Conservation (phyloP, 2,113 vertebrate genomes). For the Saguinus midas region DNA sequence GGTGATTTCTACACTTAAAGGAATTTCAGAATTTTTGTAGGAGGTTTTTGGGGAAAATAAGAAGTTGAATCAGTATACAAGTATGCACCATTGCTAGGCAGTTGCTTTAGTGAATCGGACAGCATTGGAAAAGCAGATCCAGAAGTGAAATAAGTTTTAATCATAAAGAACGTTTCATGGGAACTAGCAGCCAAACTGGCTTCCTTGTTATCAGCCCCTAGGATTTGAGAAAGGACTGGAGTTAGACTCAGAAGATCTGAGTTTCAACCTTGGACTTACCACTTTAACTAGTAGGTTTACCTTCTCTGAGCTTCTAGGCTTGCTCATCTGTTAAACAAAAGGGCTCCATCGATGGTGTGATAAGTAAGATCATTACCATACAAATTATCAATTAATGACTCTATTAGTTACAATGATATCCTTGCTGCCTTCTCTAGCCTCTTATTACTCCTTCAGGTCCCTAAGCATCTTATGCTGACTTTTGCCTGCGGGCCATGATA, state of each 20-base stretch:
- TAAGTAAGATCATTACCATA: neutral
- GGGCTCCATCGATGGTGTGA: neutral
- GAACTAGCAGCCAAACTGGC: neutral
- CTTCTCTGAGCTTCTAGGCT: neutral
- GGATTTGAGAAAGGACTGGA: neutral
- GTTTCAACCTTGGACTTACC: neutral
- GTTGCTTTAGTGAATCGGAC: neutral
- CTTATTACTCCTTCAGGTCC: neutral
- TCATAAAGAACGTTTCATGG: neutral
- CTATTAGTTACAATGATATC: neutral
- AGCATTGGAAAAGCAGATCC: neutral
- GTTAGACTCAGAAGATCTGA: neutral
- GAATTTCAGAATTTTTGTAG: neutral
- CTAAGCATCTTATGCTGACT: neutral
- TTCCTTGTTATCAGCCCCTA: neutral
- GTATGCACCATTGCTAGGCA: neutral
- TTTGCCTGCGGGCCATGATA: neutral
- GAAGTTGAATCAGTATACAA: neutral
- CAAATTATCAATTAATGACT: neutral
- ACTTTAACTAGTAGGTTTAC: neutral
- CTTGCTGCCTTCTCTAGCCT: neutral
- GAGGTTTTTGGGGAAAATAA: neutral
- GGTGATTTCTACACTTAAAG: neutral
- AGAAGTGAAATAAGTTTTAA: neutral
- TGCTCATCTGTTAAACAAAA: neutral